Evolutionary conservation across 1,140 invertebrate genomes (phyloP).

Genomic region (Drosophila parvula): DNA sequence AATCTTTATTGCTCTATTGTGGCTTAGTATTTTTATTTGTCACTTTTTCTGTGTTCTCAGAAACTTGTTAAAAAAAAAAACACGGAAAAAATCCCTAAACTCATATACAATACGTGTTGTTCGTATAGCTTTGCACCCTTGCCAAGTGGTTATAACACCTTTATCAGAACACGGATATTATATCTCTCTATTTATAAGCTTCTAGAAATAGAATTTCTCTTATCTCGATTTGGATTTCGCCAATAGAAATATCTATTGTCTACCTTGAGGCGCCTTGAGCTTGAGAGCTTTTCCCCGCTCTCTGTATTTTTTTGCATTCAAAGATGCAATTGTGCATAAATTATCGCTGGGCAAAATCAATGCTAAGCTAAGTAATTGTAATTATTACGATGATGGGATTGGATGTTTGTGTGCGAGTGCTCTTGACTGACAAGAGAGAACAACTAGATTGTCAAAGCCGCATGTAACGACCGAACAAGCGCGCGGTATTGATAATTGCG

Average conservation of each 20-base stretch:
- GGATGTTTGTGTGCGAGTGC: not conserved
- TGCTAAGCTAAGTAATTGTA: conserved; percentile 9
- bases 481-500: conserved; percentile 24
- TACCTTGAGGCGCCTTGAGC: conserved; percentile 3
- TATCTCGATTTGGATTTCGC: too few relatives aligned
- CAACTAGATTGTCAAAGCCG: conserved; percentile 18
- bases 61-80: too few relatives aligned
- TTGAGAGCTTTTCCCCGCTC: not conserved
- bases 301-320: conserved; percentile 2
- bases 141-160: not conserved
- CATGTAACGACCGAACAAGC: conserved; percentile 20
- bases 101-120: too few relatives aligned
- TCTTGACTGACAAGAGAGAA: conserved; percentile 13
- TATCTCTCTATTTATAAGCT: not conserved
- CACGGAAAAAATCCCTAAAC: too few relatives aligned
- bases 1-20: too few relatives aligned
- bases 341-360: not conserved
- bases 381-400: not conserved
- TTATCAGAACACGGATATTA: too few relatives aligned
- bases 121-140: not conserved
- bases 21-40: too few relatives aligned
- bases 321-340: conserved; percentile 6
- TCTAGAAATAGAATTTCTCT: not conserved
- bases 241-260: not conserved
- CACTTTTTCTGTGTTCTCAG: too few relatives aligned